Conservation (phyloP, 64 coral and sea anemone species). For the Montipora foliosa region DNA sequence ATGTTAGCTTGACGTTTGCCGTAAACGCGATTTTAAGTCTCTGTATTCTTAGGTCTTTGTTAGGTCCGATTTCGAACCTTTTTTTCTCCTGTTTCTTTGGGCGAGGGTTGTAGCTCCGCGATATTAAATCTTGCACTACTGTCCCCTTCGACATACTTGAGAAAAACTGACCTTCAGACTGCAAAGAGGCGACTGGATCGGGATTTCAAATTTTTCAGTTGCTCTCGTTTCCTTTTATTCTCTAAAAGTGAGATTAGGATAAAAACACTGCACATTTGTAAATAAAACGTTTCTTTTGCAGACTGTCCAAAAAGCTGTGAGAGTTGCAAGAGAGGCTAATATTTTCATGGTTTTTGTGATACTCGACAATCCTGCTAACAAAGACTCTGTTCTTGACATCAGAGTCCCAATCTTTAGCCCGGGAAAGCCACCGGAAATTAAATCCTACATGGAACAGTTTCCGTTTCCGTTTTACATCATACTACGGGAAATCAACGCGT, state of each 20-base stretch:
- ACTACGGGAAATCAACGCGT: slow-evolving; percentile 85
- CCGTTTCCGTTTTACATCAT: slow-evolving; percentile 93
- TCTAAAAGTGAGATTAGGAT: neutral
- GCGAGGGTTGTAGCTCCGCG: too few species aligned
- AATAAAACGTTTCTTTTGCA: slow-evolving; percentile 23
- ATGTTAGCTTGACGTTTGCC: too few species aligned
- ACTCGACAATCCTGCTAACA: slow-evolving; percentile 91
- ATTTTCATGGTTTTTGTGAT: slow-evolving; percentile 98
- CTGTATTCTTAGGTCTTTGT: too few species aligned
- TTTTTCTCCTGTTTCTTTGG: too few species aligned
- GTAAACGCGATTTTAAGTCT: too few species aligned
- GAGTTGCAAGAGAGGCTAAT: slow-evolving; percentile 75
- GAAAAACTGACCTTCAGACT: too few species aligned
- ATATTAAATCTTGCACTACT: too few species aligned
- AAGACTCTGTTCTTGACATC: slow-evolving; percentile 95
- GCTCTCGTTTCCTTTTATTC: too few species aligned
- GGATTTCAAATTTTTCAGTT: too few species aligned
- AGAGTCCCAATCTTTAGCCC: slow-evolving; percentile 92
- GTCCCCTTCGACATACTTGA: too few species aligned
- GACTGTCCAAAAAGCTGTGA: slow-evolving; percentile 84
- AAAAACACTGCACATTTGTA: neutral
- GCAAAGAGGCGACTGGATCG: too few species aligned
- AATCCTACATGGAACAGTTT: slow-evolving; percentile 97
- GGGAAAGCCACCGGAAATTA: slow-evolving; percentile 84
- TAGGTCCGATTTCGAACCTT: too few species aligned